Conservation (phyloP, 1,140 invertebrate species). For the Sipha flava region DNA sequence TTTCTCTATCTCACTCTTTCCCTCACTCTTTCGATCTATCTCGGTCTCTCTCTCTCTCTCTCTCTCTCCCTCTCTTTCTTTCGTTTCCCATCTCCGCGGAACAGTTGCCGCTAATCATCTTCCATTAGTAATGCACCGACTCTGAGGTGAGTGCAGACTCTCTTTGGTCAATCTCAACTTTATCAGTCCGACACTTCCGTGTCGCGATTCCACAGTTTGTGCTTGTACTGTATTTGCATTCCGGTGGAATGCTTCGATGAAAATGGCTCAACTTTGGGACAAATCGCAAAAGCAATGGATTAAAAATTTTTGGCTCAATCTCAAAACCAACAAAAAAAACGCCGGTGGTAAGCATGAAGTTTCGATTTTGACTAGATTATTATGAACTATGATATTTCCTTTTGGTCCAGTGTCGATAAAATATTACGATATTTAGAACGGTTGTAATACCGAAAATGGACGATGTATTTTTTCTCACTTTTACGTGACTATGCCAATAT, state of each 20-base stretch:
- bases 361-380: conserved; percentile 6
- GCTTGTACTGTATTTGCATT: neutral
- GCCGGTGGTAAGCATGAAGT: neutral
- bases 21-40: neutral
- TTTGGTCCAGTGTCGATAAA: no score
- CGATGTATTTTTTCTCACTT: neutral
- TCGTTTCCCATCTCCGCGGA: no score
- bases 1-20: neutral
- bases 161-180: no score
- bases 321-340: conserved; percentile 27
- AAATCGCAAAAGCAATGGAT: conserved; percentile 41
- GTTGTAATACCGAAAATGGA: neutral
- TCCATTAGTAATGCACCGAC: neutral
- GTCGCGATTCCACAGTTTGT: neutral
- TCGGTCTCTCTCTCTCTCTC: no score
- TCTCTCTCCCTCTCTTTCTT: no score
- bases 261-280: conserved; percentile 39
- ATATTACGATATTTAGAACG: neutral
- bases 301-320: conserved; percentile 40
- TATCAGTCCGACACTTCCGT: neutral
- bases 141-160: no score
- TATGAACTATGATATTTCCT: no score
- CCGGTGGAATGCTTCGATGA: neutral
- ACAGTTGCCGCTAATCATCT: neutral
- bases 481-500: neutral